phyloP scores from a whole-genome alignment of 30 jellyfish, hydroid and myxozoan species.

The Turritopsis rubra region DNA sequence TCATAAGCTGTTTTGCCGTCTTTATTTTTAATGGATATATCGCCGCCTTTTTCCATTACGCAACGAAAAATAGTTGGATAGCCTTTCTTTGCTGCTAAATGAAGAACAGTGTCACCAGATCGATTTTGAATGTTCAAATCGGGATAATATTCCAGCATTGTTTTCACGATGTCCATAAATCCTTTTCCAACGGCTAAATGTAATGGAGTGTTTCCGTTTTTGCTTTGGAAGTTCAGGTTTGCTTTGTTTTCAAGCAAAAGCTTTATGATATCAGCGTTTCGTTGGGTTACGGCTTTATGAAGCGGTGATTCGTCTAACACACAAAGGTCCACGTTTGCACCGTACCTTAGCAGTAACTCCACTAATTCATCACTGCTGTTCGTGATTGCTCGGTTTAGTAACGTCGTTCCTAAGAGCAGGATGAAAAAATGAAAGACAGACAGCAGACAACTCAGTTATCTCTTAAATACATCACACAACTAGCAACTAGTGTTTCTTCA shows the following conservation, averaged over 20 bases:
- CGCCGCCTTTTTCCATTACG: not conserved
- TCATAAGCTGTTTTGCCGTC: constrained; percentile 10
- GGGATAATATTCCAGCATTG: not conserved
- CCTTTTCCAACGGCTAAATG: not conserved
- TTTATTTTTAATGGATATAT: constrained; percentile 6
- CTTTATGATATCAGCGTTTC: not conserved
- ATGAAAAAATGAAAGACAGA: not conserved
- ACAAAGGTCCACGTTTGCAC: constrained; percentile 2
- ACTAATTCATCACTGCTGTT: not conserved
- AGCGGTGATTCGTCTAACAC: not conserved
- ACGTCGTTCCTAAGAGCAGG: not conserved
- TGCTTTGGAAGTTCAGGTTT: not conserved
- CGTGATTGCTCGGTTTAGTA: constrained; percentile 9
- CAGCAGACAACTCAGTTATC: too few relatives aligned
- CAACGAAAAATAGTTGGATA: not conserved
- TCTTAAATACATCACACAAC: too few relatives aligned
- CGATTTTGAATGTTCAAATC: not conserved
- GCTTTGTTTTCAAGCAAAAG: constrained; percentile 2
- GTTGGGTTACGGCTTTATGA: constrained; percentile 1
- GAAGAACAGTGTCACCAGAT: not conserved
- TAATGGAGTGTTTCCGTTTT: constrained; percentile 6
- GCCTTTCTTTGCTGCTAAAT: constrained; percentile 9
- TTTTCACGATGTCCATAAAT: not conserved
- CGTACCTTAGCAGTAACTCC: constrained; percentile 2
- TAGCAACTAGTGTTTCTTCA: too few relatives aligned